These are phyloP conservation scores for Argynnis bischoffii DNA, from an alignment of 2,888 invertebrate genomes.

Conservation along the genomic window DNA sequence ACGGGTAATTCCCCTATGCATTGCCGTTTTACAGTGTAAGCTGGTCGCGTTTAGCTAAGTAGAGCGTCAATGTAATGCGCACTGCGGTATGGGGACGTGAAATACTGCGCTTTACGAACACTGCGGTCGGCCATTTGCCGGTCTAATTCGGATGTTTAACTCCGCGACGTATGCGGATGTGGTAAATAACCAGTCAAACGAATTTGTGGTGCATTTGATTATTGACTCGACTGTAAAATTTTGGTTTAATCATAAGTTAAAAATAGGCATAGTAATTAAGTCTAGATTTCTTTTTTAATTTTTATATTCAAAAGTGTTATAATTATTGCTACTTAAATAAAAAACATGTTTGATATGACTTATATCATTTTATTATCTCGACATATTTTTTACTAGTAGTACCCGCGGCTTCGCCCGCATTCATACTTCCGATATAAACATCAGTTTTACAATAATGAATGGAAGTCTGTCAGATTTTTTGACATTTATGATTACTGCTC, in stretches of 20 bases:
- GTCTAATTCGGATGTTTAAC: conserved; percentile 38
- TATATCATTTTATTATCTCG: no score
- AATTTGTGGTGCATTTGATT: conserved; percentile 20
- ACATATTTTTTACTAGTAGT: no score
- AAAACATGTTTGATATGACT: no score
- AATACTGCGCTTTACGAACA: conserved; percentile 45
- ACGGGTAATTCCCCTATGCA: conserved; percentile 33
- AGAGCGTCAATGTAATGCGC: conserved; percentile 51
- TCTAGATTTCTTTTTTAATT: no score
- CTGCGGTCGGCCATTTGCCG: conserved; percentile 39
- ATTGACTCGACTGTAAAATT: conserved; percentile 10
- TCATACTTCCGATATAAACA: no score
- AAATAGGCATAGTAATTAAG: no score
- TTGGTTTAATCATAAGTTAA: background rate
- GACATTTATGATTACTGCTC: no score
- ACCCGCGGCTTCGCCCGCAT: no score
- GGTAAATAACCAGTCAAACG: conserved; percentile 32
- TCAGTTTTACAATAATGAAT: no score
- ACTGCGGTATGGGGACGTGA: conserved; percentile 51
- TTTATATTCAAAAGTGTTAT: background rate
- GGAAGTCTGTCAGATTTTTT: no score
- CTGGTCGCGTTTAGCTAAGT: conserved; percentile 34
- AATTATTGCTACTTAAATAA: background rate
- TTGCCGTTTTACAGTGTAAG: conserved; percentile 34
- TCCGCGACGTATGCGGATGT: conserved; percentile 32